Evolutionary conservation across 64 coral and sea anemone species (phyloP).

Genomic region (Montipora cactus): DNA sequence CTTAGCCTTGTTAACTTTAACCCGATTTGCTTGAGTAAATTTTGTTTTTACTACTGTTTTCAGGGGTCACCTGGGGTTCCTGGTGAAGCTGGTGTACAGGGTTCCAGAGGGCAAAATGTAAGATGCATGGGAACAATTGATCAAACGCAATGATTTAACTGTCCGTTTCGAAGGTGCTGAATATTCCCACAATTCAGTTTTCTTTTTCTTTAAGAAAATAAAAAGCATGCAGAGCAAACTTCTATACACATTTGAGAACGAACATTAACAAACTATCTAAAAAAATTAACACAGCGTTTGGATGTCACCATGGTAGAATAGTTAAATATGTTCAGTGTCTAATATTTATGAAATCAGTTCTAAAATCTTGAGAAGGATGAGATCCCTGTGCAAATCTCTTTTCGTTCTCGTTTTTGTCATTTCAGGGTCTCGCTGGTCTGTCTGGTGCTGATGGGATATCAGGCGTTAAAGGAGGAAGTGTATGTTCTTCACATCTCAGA

Average conservation of each 20-base stretch:
- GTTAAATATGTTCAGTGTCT: too few species aligned
- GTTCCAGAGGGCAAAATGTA: slow-evolving; percentile 19
- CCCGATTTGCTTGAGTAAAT: neutral
- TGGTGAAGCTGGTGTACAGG: neutral
- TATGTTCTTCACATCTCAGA: neutral
- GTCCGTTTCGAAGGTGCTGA: neutral
- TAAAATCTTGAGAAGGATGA: too few species aligned
- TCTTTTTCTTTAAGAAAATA: too few species aligned
- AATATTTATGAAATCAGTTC: too few species aligned
- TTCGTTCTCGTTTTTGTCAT: neutral
- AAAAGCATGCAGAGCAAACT: too few species aligned
- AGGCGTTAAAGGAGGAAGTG: slow-evolving; percentile 10
- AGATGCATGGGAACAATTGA: neutral
- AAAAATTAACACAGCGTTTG: too few species aligned
- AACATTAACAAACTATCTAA: too few species aligned
- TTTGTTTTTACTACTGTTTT: neutral
- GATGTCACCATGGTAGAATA: too few species aligned
- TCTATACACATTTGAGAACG: too few species aligned
- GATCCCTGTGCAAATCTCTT: too few species aligned
- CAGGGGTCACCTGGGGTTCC: neutral
- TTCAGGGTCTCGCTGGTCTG: neutral
- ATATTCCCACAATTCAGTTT: too few species aligned
- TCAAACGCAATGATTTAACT: neutral
- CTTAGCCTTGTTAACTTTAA: neutral
- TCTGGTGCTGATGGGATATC: neutral